Base-by-base conservation (phyloP, 2,888 invertebrate species). In the Drosophila lacicola region DNA sequence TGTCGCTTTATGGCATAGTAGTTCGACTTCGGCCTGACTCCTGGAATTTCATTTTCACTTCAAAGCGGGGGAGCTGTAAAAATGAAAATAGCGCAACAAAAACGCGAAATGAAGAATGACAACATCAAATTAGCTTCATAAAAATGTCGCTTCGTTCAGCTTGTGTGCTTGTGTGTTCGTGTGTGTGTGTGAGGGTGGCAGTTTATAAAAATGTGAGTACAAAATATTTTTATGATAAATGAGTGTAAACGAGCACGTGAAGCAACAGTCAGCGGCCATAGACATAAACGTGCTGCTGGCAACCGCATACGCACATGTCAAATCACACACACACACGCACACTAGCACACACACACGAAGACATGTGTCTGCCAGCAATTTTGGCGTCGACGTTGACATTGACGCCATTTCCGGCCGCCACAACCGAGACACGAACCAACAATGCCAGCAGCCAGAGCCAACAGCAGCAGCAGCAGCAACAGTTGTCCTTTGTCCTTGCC, bases 51-150 rank as follows among this genome's bases (percentile, higher is more conserved):
- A 72, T 72, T 72, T 47, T 33, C 41, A 17, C 14, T 11, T 2
- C 17, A 53, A 11, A 9, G 13, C 11, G 36, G 3, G 4, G 4
- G 36, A 41, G 78, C 68, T 72, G 87, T 82, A 78, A 87, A 82
- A 87, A 76, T 57, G 85, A 70, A 75, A 83, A 87, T 84, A 88
- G 85, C 72, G 70, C 74, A 74, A 87, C 83, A 87, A 82, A 83
- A 82, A 80, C 78, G 71, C 75, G 82, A 87, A 84, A 84, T 84
- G 88, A 84, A 84, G 83, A 84, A 84, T 80, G 83, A 84, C 83
- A 87, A 85, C 88, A 87, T 87, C 85, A 84, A 84, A 88, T 84
- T 84, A 84, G 84, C 84, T 84, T 80, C 86, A 84, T 88, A 85
- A 84, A 88, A 84, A 80, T 76, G 88, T 85, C 82, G 69, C 75